phyloP scores from a whole-genome alignment of 2,113 vertebrate species.

The Psilopsiagon aymara region DNA sequence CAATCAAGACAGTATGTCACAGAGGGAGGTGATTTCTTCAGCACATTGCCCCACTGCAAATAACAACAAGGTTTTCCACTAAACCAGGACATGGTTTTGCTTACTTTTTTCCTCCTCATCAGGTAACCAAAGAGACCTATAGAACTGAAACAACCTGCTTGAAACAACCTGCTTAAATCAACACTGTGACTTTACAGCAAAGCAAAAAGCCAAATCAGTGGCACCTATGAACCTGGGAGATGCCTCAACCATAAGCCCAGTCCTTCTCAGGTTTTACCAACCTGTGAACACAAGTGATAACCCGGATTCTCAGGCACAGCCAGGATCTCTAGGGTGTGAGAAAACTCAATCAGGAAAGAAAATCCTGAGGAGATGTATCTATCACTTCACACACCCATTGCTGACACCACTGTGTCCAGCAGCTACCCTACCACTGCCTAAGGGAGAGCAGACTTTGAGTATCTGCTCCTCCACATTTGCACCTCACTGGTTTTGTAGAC shows the following conservation, averaged over 20 bases:
- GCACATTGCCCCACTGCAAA: neutral
- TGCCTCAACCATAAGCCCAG: neutral
- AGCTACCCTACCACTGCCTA: neutral
- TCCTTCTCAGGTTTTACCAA: neutral
- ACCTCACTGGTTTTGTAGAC: neutral
- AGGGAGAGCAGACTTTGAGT: neutral
- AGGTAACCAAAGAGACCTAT: neutral
- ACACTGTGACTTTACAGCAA: neutral
- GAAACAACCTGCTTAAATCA: neutral
- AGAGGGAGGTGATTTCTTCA: neutral
- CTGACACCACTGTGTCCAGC: neutral
- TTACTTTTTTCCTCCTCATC: accelerated
- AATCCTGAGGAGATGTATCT: neutral
- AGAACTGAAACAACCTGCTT: neutral
- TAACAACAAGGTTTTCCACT: neutral
- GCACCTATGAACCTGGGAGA: neutral
- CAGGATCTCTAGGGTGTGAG: neutral
- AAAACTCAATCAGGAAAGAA: neutral
- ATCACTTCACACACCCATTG: neutral
- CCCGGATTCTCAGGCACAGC: neutral
- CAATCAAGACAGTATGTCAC: neutral
- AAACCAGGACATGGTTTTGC: neutral
- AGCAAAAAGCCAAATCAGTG: neutral
- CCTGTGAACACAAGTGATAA: neutral
- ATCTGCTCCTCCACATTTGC: neutral